Conservation (phyloP, 2,797 vertebrate genomes). For the Melopsittacus undulatus region DNA sequence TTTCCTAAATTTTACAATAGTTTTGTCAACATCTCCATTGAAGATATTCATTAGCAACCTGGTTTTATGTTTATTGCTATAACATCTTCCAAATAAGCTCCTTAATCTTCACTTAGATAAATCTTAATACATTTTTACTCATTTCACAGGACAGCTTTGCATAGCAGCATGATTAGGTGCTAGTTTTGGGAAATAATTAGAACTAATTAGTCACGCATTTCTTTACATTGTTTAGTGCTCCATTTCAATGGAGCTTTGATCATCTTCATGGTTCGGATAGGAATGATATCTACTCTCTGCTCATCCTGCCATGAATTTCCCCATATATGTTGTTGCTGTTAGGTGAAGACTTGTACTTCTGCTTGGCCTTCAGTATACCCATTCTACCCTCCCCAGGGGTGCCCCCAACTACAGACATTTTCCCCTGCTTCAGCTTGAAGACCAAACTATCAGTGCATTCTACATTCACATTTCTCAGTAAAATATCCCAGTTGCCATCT, state of each 20-base stretch:
- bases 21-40: not conserved
- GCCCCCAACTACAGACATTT: not conserved
- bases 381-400: not conserved
- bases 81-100: not conserved
- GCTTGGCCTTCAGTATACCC: not conserved
- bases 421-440: not conserved
- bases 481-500: not conserved
- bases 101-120: not conserved
- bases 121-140: not conserved
- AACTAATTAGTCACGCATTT: not conserved
- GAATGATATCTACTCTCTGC: not conserved
- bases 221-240: not conserved
- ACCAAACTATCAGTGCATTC: not conserved
- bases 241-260: not conserved
- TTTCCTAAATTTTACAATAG: not conserved
- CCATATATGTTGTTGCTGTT: not conserved
- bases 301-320: not conserved
- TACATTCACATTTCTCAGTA: not conserved
- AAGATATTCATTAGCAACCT: not conserved
- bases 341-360: not conserved
- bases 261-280: not conserved
- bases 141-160: not conserved
- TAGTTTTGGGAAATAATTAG: not conserved
- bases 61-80: not conserved
- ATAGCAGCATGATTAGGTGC: not conserved